Base-by-base conservation (phyloP, 2,888 invertebrate genomes). In the Aphrophora alni region DNA sequence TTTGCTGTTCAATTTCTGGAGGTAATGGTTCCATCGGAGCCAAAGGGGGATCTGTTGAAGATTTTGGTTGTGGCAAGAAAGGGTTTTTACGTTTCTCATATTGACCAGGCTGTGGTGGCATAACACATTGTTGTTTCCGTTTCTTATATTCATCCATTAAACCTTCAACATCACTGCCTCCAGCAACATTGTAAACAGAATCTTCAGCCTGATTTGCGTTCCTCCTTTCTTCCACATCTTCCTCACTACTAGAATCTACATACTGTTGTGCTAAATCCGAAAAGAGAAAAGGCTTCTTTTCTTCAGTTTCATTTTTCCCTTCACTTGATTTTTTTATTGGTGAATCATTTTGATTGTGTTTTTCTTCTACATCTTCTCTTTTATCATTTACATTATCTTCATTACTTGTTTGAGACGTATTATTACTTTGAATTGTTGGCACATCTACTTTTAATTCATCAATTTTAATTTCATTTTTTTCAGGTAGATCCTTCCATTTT, bases 1-100 rank as follows among this genome's bases (percentile, higher is more conserved):
- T 91, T 87, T 97, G 96, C 85, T 94, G 94, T 86, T 95, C 95
- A 79, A 97, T 95, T 88, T 95, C 95, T 0, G 94, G 94, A 2
- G 95, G 94, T 7, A 95, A 80, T 38, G 84, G 92, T 0, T 94
- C 93, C 86, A 93, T 93, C 7, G 92, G 91, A n/a, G 92, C 91
- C 8, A 81, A 77, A 12, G 82, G 80, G 73, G 92, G 90, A 28
- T 88, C 83, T n/a, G 84, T 83, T 28, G 85, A 85, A 7, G 75
- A 68, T 38, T 80, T 78, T 24, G 69, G 75, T 38, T 59, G 59
- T 38, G 70, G 51, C 80, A 85, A 85, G 83, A 89, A 89, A 5
- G 88, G 88, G 83, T 88, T 89, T 26, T 86, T 84, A 78, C 87
- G 86, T 24, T 87, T 86, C 26, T 84, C 84, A 25, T 84, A 71